Evolutionary conservation across 2,797 vertebrate genomes (phyloP), one percentile per base, ranked within the genome.

Genomic region (Geotrypetes seraphini): DNA sequence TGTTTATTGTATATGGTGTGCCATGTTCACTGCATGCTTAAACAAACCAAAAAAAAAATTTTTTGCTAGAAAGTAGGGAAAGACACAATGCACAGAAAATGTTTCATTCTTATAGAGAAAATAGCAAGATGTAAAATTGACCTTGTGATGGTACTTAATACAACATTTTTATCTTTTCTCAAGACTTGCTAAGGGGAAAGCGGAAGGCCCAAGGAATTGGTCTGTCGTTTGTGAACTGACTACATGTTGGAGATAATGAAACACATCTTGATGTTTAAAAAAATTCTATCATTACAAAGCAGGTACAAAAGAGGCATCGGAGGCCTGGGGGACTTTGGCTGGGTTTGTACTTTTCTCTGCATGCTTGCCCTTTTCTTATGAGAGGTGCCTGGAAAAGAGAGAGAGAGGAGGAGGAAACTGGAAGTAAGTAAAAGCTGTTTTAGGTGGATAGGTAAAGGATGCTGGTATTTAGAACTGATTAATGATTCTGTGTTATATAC

Each of bases 281-380:
- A 71, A 47, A 62, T 63, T 75, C 67, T 78, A 56, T 76, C 66
- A 63, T 69, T 69, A 49, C 63, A 74, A 74, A 77, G 78, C 75
- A 79, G 81, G 75, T 71, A 37, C 66, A 73, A 69, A 79, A 66
- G 66, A 69, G 69, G 50, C 68, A 47, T 61, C 56, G 46, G 64
- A 66, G 64, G 62, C 56, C 46, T 67, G 69, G 64, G 55, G 64
- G 71, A 63, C 51, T 55, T 60, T 63, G 73, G 50, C 70, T 74
- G 73, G 71, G 63, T 78, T 73, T 71, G 69, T 68, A 69, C 73
- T 71, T 68, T 66, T 71, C 69, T 74, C 63, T 63, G 78, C 71
- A 73, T 70, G 75, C 58, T 62, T 66, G 41, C 63, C 74, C 73
- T 80, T 63, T 79, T 78, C 62, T 62, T 60, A 40, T 36, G 69